Evolutionary conservation across 2,888 invertebrate species (phyloP).

Genomic region (Drosophila antonietae): DNA sequence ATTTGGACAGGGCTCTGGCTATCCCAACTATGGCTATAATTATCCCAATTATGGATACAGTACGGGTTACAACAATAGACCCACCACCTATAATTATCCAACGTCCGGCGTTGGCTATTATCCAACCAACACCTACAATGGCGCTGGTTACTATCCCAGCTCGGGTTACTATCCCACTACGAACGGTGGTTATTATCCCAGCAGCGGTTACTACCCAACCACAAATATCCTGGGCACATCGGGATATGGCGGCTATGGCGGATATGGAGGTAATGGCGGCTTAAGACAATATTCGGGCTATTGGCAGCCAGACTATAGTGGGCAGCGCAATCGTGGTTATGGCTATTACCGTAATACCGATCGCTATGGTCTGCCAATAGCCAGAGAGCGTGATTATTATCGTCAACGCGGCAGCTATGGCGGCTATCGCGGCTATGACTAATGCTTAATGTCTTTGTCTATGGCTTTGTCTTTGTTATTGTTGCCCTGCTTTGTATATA

Average conservation of each 20-base stretch:
- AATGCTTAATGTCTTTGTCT: constrained; percentile 13
- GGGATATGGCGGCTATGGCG: constrained; percentile 86
- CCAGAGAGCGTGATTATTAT: constrained; percentile 43
- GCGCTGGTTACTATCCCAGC: constrained; percentile 41
- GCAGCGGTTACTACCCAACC: constrained; percentile 72
- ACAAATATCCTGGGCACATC: constrained; percentile 80
- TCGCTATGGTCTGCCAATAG: constrained; percentile 77
- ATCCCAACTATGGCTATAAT: constrained; percentile 57
- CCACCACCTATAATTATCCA: constrained; percentile 53
- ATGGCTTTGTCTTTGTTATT: constrained; percentile 11
- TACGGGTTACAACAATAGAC: constrained; percentile 40
- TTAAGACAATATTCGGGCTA: constrained; percentile 87
- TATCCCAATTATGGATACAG: constrained; percentile 62
- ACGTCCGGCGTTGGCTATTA: constrained; percentile 43
- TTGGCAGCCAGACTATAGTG: constrained; percentile 86
- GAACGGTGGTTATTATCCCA: constrained; percentile 46
- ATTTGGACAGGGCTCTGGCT: constrained; percentile 67
- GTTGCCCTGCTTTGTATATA: constrained; percentile 44
- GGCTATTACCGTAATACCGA: constrained; percentile 85
- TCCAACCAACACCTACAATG: constrained; percentile 31
- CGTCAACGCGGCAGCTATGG: constrained; percentile 54
- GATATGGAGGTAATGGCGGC: constrained; percentile 87
- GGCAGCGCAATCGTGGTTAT: constrained; percentile 87
- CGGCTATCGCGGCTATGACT: constrained; percentile 75
- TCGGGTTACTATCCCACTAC: constrained; percentile 34